Percentiles rank a stretch among this genome's conserved stretches.
These are phyloP conservation scores for Oligia latruncula DNA, from an alignment of 2,888 invertebrate species.

Conservation along the genomic window DNA sequence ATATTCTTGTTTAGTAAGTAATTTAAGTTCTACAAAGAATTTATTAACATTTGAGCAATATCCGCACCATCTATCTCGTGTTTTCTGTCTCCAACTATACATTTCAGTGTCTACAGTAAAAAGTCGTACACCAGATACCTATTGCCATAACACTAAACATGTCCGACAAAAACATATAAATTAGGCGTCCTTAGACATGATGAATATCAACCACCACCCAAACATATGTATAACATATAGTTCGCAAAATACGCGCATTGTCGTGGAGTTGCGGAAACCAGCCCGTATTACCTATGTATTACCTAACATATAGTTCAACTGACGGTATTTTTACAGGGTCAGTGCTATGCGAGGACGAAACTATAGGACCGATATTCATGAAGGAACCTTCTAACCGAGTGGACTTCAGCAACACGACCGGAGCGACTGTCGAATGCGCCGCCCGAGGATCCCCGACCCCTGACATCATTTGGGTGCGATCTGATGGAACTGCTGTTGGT, in stretches of 20 bases:
- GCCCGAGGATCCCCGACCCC: conserved; percentile 97
- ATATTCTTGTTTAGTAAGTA: neutral
- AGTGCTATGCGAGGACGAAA: conserved; percentile 92
- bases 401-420: conserved; percentile 98
- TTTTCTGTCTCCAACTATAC: neutral
- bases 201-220: conserved; percentile 5
- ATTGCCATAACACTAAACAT: neutral
- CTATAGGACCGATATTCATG: conserved; percentile 97
- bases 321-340: conserved; percentile 76
- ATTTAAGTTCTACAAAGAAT: neutral
- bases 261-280: no score
- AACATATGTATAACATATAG: neutral
- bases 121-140: neutral
- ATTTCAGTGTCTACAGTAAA: neutral
- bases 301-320: conserved; percentile 7
- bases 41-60: neutral
- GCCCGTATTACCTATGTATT: no score
- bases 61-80: neutral
- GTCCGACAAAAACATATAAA: neutral
- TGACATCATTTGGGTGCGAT: conserved; percentile 97
- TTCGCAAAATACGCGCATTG: no score
- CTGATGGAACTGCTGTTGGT: conserved; percentile 97
- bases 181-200: neutral
- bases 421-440: conserved; percentile 97
- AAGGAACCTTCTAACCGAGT: conserved; percentile 97